Evolutionary conservation across 2,113 vertebrate species (phyloP).

Genomic region (Toxotes chatareus): DNA sequence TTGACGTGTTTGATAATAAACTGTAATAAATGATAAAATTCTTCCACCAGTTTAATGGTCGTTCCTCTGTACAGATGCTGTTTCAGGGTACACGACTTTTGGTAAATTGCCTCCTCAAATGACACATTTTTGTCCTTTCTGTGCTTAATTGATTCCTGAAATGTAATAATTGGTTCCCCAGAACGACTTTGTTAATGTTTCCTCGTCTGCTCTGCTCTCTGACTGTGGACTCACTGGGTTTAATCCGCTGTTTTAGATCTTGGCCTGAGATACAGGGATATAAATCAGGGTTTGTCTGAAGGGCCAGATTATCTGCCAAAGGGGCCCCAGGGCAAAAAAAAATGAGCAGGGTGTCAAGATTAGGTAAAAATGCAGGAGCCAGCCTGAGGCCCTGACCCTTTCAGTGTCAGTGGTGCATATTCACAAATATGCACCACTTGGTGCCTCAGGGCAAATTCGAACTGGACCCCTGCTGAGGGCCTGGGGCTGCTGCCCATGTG

Average conservation of each 20-base stretch:
- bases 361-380: background rate
- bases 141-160: background rate
- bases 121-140: background rate
- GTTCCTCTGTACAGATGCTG: background rate
- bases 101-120: slow-evolving; percentile 7
- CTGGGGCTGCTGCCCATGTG: too few species aligned
- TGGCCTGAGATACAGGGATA: background rate
- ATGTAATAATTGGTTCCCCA: background rate
- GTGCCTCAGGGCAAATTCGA: too few species aligned
- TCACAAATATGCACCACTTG: too few species aligned
- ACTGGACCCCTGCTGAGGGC: too few species aligned
- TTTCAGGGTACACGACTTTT: background rate
- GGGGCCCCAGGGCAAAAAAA: background rate
- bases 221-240: background rate
- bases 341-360: background rate
- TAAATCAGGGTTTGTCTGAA: background rate
- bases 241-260: too few species aligned
- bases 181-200: background rate
- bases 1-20: slow-evolving; percentile 17
- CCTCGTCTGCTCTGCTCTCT: background rate
- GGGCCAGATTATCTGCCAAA: background rate
- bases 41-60: background rate
- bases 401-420: too few species aligned
- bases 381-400: background rate
- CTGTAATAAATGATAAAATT: background rate